Percentiles rank a stretch among this genome's conserved stretches.
Conservation (phyloP, 2,113 vertebrate species). For the Phylloscopus whistleri region DNA sequence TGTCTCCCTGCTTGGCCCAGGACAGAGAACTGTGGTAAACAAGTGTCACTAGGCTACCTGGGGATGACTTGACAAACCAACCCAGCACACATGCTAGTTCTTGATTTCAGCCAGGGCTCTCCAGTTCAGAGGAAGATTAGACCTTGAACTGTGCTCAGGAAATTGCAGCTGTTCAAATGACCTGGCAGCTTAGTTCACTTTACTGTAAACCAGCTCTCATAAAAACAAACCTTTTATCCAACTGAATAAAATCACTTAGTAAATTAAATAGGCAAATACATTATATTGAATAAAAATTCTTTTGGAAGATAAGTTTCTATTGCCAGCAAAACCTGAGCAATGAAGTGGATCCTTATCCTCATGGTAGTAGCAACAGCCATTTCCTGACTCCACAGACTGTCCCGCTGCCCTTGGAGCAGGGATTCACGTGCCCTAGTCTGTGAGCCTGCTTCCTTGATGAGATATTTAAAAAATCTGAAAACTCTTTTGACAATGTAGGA, state of each 20-base stretch:
- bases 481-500: not conserved
- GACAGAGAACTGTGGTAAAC: not conserved
- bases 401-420: not conserved
- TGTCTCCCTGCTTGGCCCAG: not conserved
- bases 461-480: not conserved
- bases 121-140: not conserved
- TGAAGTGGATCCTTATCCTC: not conserved
- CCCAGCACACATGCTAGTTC: not conserved
- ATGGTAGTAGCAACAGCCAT: not conserved
- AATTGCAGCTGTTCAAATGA: not conserved
- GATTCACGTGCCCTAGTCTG: not conserved
- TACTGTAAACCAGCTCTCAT: not conserved
- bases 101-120: not conserved
- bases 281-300: not conserved
- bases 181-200: not conserved
- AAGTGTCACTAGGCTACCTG: not conserved
- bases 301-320: not conserved
- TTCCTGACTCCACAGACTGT: not conserved
- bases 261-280: not conserved
- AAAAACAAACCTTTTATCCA: not conserved
- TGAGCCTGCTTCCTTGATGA: not conserved
- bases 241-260: not conserved
- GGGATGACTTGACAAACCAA: not conserved
- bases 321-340: not conserved
- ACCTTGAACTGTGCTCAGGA: not conserved